A percentile compares a stretch with the other conserved stretches of the same genome.
Conservation (phyloP, 2,888 invertebrate species). For the Dyspetes luteomarginatus region DNA sequence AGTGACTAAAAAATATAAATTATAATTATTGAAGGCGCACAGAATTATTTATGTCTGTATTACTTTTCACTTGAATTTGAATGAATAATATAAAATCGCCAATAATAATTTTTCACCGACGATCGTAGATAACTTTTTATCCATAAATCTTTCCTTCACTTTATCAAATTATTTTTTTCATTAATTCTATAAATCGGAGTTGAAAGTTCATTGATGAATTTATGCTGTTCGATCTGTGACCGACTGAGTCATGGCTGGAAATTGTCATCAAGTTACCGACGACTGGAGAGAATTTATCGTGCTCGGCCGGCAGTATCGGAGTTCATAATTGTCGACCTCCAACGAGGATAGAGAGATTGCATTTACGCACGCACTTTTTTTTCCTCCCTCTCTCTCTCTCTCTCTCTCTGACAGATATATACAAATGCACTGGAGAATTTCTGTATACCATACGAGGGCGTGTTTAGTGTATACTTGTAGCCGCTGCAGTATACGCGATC, state of each 20-base stretch:
- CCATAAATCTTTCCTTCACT: too few species aligned
- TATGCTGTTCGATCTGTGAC: neutral
- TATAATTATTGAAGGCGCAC: too few species aligned
- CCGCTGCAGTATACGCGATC: slow-evolving; percentile 31
- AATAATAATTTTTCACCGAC: too few species aligned
- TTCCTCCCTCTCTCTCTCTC: neutral
- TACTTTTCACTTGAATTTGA: too few species aligned
- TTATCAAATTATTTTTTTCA: too few species aligned
- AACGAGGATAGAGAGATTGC: slow-evolving; percentile 6
- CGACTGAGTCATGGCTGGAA: neutral
- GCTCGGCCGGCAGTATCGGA: slow-evolving; percentile 35
- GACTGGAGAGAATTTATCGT: neutral
- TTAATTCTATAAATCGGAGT: too few species aligned
- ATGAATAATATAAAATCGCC: too few species aligned
- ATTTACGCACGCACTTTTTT: slow-evolving; percentile 15
- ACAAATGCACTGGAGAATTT: neutral
- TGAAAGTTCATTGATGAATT: neutral
- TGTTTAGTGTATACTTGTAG: slow-evolving; percentile 17
- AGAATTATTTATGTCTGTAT: too few species aligned
- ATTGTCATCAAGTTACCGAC: slow-evolving; percentile 8
- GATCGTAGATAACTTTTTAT: too few species aligned
- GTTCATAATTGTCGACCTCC: slow-evolving; percentile 3
- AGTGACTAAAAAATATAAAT: too few species aligned
- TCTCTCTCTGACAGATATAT: neutral
- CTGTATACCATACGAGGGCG: slow-evolving; percentile 18